Evolutionary conservation across 1,140 invertebrate species (phyloP), one percentile per base, ranked within the genome.

Genomic region (Hydropsyche tenuis): DNA sequence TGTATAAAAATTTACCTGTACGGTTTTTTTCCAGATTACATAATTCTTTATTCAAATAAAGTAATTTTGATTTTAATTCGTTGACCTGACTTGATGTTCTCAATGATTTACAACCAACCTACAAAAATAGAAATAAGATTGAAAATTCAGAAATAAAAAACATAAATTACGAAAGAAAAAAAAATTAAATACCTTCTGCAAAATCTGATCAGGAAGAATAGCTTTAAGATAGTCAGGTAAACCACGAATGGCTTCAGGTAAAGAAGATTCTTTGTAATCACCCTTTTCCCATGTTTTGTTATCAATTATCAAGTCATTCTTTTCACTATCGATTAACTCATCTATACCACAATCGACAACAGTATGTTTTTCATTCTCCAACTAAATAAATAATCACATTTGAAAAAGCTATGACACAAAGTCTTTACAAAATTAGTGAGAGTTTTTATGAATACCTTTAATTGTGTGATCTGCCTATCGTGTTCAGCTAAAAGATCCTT

Each of bases 91-190:
- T 73, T 46, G 75, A 72, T 22, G 82, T 80, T 11, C 82, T 79
- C 78, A 84, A 77, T 7, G 79, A 79, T 78, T 85, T 84, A 73
- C 84, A 82, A 46, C 84, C 84, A 37, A 84, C 82, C 84, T 85
- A 78, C 60, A 80, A 80, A 74, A 7, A n/a, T 72, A 76, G 66
- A 53, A 72, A 72, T 45, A 68, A 63, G 56, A 3, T 25, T 25
- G 12, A 56, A 60, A 25, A 14, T 53, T 53, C n/a, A 60, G 12
- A 22, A 25, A 60, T 60, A 0, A 60, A 1, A 22, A 14, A 3
- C 45, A 3, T 48, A 16, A 4, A 48, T 48, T 48, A 14, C n/a
- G n/a, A n/a, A n/a, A n/a, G n/a, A n/a, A 48, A 48, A 48, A 48
- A 48, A 4, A 16, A 48, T 16, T 37, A 3, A 53, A 12, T 77